Conservation (phyloP, 2,113 vertebrate species). For the Thryonomys swinderianus region DNA sequence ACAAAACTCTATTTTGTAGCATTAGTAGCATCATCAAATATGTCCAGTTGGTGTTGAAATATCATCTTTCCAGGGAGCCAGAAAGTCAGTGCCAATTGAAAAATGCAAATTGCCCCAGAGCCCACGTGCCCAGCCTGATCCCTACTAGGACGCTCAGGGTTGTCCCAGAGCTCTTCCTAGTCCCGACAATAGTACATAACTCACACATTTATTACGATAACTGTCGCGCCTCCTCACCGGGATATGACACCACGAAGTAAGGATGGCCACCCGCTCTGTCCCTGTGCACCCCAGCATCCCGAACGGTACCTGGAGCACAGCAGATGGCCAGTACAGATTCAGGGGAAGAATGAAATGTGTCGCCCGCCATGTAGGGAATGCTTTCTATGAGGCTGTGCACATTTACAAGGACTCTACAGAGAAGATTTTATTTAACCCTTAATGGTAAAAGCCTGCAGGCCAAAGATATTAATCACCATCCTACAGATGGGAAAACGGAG, state of each 20-base stretch:
- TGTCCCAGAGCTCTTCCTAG: neutral
- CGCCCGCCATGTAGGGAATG: neutral
- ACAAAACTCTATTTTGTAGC: neutral
- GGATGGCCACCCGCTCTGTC: neutral
- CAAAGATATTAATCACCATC: neutral
- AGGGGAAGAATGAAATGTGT: neutral
- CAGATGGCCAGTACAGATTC: neutral
- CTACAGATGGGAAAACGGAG: neutral
- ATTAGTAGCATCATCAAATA: neutral
- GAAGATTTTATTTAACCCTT: neutral
- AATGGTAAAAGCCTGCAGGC: neutral
- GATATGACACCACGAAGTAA: neutral
- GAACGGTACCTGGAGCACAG: neutral
- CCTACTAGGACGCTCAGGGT: neutral
- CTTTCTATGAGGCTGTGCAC: neutral
- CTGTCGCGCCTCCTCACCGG: neutral
- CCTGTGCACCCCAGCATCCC: neutral
- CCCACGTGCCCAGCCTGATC: neutral
- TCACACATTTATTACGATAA: neutral
- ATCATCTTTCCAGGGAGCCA: neutral
- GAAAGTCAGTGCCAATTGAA: neutral
- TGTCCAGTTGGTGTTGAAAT: neutral
- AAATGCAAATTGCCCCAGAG: neutral
- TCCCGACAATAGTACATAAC: neutral
- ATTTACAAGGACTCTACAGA: neutral